These are phyloP conservation scores for Hemistola chrysoprasaria DNA, from an alignment of 2,888 invertebrate genomes.

Conservation along the genomic window DNA sequence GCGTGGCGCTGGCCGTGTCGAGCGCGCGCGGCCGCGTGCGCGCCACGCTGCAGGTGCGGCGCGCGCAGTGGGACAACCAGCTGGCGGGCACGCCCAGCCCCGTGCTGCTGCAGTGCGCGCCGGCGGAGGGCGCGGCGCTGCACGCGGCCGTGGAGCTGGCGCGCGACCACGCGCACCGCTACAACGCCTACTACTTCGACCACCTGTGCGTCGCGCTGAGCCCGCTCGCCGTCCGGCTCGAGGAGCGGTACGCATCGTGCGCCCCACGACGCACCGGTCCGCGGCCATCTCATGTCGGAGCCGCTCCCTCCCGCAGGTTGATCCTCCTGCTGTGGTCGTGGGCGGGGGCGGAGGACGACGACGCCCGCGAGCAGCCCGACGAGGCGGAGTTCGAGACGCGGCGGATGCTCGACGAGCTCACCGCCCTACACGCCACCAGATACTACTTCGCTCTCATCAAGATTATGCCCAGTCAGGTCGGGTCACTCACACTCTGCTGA, in stretches of 20 bases:
- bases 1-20: constrained; percentile 83
- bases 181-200: constrained; percentile 94
- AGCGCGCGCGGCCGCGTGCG: constrained; percentile 46
- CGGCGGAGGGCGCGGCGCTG: constrained; percentile 86
- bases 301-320: constrained; percentile 82
- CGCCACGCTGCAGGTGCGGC: constrained; percentile 87
- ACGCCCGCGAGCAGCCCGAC: constrained; percentile 86
- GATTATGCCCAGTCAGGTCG: constrained; percentile 88
- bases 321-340: constrained; percentile 70
- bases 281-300: background rate
- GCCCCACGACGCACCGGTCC: background rate
- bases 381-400: constrained; percentile 92
- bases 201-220: constrained; percentile 91
- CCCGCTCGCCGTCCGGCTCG: constrained; percentile 92
- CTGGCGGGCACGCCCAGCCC: constrained; percentile 92
- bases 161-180: constrained; percentile 83
- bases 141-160: constrained; percentile 90
- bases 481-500: background rate
- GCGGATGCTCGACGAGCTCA: constrained; percentile 89
- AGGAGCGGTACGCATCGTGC: constrained; percentile 86
- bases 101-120: constrained; percentile 90
- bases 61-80: constrained; percentile 95
- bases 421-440: constrained; percentile 90
- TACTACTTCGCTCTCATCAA: constrained; percentile 94
- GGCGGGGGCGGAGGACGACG: constrained; percentile 82